phyloP scores from a whole-genome alignment of 2,113 vertebrate genomes.

The Prolemur simus region DNA sequence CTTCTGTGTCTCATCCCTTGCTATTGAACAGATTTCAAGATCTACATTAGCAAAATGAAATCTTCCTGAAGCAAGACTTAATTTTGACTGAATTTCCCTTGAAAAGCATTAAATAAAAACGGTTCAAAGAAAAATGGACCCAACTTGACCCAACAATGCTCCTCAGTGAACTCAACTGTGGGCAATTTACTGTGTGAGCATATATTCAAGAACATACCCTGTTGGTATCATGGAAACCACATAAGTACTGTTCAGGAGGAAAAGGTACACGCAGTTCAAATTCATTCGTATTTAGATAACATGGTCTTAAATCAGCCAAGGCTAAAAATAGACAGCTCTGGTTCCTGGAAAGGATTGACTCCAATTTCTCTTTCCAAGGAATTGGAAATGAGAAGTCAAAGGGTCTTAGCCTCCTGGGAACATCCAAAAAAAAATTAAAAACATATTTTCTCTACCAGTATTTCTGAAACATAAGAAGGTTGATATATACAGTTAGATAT shows the following conservation, averaged over 20 bases:
- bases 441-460: conserved; percentile 21
- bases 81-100: conserved; percentile 44
- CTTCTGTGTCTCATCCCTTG: neutral
- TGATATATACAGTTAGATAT: neutral
- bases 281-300: conserved; percentile 60
- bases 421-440: conserved; percentile 41
- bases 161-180: neutral
- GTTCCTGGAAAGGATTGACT: conserved; percentile 70
- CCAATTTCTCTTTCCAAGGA: conserved; percentile 68
- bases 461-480: conserved; percentile 39
- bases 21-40: conserved; percentile 31
- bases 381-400: conserved; percentile 57
- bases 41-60: neutral
- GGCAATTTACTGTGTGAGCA: neutral
- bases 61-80: neutral
- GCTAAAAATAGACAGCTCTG: conserved; percentile 56
- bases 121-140: neutral
- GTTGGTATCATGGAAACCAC: neutral
- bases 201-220: neutral
- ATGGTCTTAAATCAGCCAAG: conserved; percentile 48
- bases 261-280: conserved; percentile 47
- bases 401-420: conserved; percentile 34
- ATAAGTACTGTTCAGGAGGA: neutral
- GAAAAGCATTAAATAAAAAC: conserved; percentile 28
- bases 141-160: neutral